Base-by-base conservation (phyloP, 2,888 invertebrate genomes). In the Merodon equestris region DNA sequence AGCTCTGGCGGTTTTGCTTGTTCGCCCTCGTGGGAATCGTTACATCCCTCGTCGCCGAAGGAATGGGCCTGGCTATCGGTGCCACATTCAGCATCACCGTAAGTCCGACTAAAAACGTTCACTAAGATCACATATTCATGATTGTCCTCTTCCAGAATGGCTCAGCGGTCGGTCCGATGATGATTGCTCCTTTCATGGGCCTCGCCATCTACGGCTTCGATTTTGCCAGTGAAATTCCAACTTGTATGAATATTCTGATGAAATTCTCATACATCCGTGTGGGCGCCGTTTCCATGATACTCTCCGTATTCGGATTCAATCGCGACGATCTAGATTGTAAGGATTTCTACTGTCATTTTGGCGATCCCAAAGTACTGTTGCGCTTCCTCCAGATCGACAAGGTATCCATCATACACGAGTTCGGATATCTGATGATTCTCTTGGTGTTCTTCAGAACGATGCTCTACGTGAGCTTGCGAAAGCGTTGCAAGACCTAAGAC, bases 11-110 rank as follows among this genome's bases (percentile, higher is more conserved):
- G 34, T 96, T 94, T 85, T 85, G 91, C 9, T 90, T 93, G 64
- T 95, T 94, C 86, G 91, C 93, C 36, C 84, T 92, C 0, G 90
- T 94, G 19, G 93, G 93, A 0, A 91, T 93, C 57, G 89, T 93
- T 63, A 92, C 94, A 9, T 93, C 94, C 0, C 88, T 96, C 44
- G 93, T 93, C 0, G 93, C 95, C 14, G 96, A 96, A 86, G 94
- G 94, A 36, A 90, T 95, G 86, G 96, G 95, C 0, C 85, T 95
- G 74, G 92, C 94, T 0, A 94, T 96, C 83, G 95, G 95, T 58
- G 92, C 93, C 1, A 88, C 92, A 9, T 93, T 93, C 82, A 93
- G 90, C 85, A 90, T 93, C 64, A 91, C 91, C 83, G 93, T 93
- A 85, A 90, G 91, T 89, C 9, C 5, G 42, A 1, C 2, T 51